Evolutionary conservation across 1,140 invertebrate species (phyloP).

Genomic region (Conus betulinus): DNA sequence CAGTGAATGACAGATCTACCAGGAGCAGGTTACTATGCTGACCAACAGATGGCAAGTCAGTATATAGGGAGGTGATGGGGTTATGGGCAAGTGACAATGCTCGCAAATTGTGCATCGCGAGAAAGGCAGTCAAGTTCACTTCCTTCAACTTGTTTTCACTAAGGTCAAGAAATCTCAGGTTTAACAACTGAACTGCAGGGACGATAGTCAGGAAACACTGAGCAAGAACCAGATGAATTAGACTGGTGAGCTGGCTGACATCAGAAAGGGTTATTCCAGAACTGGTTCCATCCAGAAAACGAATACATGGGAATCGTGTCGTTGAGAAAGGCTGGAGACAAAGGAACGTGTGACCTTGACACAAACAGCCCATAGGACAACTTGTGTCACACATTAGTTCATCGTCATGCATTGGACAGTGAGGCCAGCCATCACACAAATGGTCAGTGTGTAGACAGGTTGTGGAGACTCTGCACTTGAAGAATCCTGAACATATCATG

Average conservation of each 20-base stretch:
- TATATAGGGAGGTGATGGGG: neutral
- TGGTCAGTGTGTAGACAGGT: slow-evolving; percentile 30
- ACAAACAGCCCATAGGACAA: slow-evolving; percentile 49
- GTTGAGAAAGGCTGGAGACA: neutral
- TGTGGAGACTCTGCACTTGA: slow-evolving; percentile 9
- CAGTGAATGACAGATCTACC: neutral
- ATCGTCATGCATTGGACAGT: slow-evolving; percentile 43
- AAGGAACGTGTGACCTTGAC: neutral
- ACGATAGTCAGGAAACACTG: neutral
- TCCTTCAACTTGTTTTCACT: slow-evolving; percentile 25
- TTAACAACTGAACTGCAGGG: neutral
- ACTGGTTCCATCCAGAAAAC: neutral
- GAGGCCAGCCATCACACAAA: slow-evolving; percentile 23
- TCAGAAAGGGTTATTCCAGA: neutral
- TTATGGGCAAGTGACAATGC: slow-evolving; percentile 20
- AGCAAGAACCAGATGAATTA: neutral
- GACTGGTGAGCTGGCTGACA: neutral
- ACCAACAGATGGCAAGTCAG: neutral
- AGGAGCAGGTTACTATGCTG: neutral
- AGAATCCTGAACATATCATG: slow-evolving; percentile 38
- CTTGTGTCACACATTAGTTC: slow-evolving; percentile 28
- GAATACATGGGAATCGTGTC: neutral
- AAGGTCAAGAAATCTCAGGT: slow-evolving; percentile 16
- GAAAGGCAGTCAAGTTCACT: slow-evolving; percentile 14
- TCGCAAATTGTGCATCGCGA: slow-evolving; percentile 12